Evolutionary conservation across 2,888 invertebrate species (phyloP).

Genomic region (Nomada ruficornis): DNA sequence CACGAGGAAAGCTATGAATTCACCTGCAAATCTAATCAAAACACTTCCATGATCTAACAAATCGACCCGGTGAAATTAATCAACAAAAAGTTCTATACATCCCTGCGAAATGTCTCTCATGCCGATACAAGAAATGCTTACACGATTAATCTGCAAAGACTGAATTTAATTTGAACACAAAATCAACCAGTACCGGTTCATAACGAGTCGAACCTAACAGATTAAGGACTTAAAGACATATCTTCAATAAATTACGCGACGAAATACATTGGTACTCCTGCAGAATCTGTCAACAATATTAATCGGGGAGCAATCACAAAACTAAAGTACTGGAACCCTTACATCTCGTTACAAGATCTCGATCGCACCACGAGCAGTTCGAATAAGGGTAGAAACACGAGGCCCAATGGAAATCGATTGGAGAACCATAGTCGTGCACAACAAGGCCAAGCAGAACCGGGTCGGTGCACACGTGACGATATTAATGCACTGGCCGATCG

Average conservation of each 20-base stretch:
- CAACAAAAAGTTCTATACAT: not conserved
- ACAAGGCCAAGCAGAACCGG: conserved; percentile 51
- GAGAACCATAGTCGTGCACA: conserved; percentile 23
- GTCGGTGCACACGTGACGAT: conserved; percentile 56
- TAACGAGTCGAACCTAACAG: too few relatives aligned
- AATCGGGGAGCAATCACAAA: not conserved
- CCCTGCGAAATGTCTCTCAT: too few relatives aligned
- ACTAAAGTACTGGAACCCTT: not conserved
- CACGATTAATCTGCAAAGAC: too few relatives aligned
- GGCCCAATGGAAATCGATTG: conserved; percentile 49
- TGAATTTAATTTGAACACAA: too few relatives aligned
- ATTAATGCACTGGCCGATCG: conserved; percentile 66
- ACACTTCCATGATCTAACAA: not conserved
- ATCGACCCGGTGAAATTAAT: conserved; percentile 10
- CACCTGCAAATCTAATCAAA: not conserved
- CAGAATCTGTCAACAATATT: not conserved
- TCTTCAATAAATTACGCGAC: too few relatives aligned
- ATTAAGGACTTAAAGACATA: too few relatives aligned
- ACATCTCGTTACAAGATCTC: not conserved
- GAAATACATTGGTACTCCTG: too few relatives aligned
- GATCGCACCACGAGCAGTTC: conserved; percentile 8
- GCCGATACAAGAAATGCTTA: too few relatives aligned
- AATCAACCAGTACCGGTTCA: too few relatives aligned
- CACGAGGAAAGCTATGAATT: conserved; percentile 1
- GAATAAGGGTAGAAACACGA: conserved; percentile 19